phyloP scores from a whole-genome alignment of 2,888 invertebrate species.

The Cabera pusaria region DNA sequence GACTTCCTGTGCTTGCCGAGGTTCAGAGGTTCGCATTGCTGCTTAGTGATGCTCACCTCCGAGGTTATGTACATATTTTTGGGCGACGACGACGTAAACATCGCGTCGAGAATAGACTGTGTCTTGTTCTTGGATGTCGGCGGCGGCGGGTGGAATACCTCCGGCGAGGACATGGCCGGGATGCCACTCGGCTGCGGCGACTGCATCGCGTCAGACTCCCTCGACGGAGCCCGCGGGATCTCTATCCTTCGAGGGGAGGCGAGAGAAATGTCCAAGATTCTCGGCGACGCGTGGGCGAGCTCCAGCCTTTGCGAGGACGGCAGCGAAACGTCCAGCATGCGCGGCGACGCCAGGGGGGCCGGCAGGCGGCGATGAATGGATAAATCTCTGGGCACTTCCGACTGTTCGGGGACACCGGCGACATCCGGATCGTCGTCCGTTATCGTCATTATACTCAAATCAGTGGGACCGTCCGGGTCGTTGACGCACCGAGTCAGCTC shows the following conservation, averaged over 20 bases:
- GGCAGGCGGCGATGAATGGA: slow-evolving; percentile 80
- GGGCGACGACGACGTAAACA: slow-evolving; percentile 84
- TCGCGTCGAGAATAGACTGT: slow-evolving; percentile 84
- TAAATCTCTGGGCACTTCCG: slow-evolving; percentile 67
- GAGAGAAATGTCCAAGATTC: slow-evolving; percentile 33
- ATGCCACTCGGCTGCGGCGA: slow-evolving; percentile 89
- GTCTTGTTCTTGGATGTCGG: slow-evolving; percentile 75
- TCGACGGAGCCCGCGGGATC: slow-evolving; percentile 84
- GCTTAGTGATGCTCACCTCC: slow-evolving; percentile 79
- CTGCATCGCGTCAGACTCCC: slow-evolving; percentile 88
- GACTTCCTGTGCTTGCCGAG: slow-evolving; percentile 87
- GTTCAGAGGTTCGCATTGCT: slow-evolving; percentile 87
- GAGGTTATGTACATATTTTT: slow-evolving; percentile 78
- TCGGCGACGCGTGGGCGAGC: too few species aligned
- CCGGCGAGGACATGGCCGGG: slow-evolving; percentile 87
- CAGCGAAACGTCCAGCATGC: too few species aligned
- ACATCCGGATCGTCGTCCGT: slow-evolving; percentile 40
- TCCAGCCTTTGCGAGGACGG: too few species aligned
- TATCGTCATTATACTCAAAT: slow-evolving; percentile 72
- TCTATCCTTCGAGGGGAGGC: slow-evolving; percentile 74
- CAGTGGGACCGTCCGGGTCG: slow-evolving; percentile 68
- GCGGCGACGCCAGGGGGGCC: too few species aligned
- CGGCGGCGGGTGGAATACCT: slow-evolving; percentile 81
- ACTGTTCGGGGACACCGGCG: slow-evolving; percentile 35
- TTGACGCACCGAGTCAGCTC: slow-evolving; percentile 20